phyloP scores from a whole-genome alignment of 2,113 vertebrate species.

The Orthonyx spaldingii region DNA sequence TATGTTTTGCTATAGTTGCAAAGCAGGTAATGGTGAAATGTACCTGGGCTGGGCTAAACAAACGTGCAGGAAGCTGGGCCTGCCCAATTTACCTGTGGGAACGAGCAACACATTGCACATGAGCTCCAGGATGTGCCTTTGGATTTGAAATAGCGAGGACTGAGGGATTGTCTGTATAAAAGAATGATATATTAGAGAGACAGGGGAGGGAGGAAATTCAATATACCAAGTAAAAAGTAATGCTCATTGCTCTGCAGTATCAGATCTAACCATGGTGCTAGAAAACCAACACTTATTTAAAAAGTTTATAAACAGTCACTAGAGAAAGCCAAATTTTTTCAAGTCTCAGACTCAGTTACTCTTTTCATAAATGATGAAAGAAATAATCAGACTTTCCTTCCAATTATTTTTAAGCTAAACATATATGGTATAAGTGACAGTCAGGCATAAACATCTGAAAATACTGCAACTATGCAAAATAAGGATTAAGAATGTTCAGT shows the following conservation, averaged over 20 bases:
- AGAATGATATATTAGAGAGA: neutral
- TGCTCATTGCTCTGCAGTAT: neutral
- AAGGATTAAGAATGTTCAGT: neutral
- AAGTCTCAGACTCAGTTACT: neutral
- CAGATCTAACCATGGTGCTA: neutral
- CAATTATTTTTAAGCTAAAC: neutral
- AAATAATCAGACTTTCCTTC: neutral
- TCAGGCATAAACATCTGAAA: neutral
- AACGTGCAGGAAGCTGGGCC: neutral
- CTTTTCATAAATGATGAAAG: neutral
- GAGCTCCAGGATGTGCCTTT: neutral
- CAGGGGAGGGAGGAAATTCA: neutral
- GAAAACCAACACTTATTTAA: neutral
- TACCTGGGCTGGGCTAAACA: neutral
- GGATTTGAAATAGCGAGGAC: neutral
- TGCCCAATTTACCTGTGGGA: neutral
- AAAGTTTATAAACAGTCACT: neutral
- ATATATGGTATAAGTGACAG: neutral
- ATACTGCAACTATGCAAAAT: neutral
- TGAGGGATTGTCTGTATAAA: neutral
- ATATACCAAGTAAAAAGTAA: neutral
- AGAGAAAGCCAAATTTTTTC: neutral
- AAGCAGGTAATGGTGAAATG: neutral
- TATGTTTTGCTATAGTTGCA: neutral
- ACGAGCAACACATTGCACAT: neutral